Evolutionary conservation across 2,888 invertebrate genomes (phyloP), one percentile per base, ranked within the genome.

Genomic region (Tanypteryx hageni): DNA sequence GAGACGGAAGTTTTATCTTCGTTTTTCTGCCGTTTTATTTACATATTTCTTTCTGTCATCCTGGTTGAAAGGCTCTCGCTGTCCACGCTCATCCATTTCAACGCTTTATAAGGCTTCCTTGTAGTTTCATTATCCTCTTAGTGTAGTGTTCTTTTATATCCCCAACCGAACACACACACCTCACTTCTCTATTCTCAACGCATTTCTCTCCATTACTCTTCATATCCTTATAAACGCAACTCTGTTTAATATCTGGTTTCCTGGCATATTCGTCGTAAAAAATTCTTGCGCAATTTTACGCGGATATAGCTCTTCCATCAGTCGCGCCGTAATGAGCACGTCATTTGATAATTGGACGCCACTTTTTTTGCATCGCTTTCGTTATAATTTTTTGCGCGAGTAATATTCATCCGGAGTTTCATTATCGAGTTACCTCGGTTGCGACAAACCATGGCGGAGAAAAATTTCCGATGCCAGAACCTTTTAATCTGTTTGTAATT

Each of bases 101-200:
- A 13, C 27, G 5, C 76, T 11, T 76, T 76, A 27, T 76, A 76
- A 76, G 76, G 76, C 76, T 76, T 76, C 76, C 1, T 0, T 27
- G 11, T 27, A 13, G 22, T 27, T 76, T 76, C 76, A 76, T 76
- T 76, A 76, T 76, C 76, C 76, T 27, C 76, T 76, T 76, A 76
- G 76, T n/a, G 44, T 44, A 44, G 44, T 44, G 3, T 44, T 44
- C 44, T 5, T 44, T 44, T 44, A 44, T 44, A 44, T 44, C 44
- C 44, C 44, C 44, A 76, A n/a, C 64, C 22, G 22, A 76, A 27
- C 11, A 13, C 22, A 13, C 22, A 76, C 18, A 27, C 27, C 76
- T 27, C 64, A 64, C 18, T n/a, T 14, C n/a, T 14, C 18, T n/a
- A 64, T 10, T 64, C 14, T n/a, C 16, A 14, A 0, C 76, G 11